Evolutionary conservation across 2,888 invertebrate species (phyloP).

Genomic region (Limenitis camilla): DNA sequence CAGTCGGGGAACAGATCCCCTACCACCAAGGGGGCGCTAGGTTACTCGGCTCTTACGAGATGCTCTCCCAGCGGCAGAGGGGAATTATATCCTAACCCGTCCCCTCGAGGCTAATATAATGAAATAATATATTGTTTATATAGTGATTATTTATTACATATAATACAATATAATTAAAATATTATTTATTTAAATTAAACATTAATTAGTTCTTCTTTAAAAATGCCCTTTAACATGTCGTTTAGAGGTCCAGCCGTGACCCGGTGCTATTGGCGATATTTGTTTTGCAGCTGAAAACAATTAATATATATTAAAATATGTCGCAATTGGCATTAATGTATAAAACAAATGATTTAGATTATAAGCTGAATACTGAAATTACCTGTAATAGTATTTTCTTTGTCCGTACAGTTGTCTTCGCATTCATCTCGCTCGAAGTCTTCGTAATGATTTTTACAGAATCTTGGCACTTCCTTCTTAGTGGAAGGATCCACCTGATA

Average conservation of each 20-base stretch:
- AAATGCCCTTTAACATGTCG: slow-evolving; percentile 26
- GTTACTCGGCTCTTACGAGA: too few relatives aligned
- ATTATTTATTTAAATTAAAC: too few relatives aligned
- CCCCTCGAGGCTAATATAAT: too few relatives aligned
- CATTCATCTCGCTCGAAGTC: slow-evolving; percentile 50
- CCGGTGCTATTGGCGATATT: slow-evolving; percentile 41
- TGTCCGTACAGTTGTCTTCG: slow-evolving; percentile 42
- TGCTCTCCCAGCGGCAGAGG: too few relatives aligned
- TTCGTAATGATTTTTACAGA: slow-evolving; percentile 48
- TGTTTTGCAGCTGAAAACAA: slow-evolving; percentile 46
- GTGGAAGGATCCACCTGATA: slow-evolving; percentile 38
- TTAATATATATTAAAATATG: too few relatives aligned
- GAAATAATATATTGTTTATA: too few relatives aligned
- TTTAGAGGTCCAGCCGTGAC: slow-evolving; percentile 49
- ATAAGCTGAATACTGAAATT: neutral
- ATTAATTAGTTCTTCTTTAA: neutral
- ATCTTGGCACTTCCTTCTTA: slow-evolving; percentile 48
- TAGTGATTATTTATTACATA: too few relatives aligned
- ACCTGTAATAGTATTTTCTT: slow-evolving; percentile 19
- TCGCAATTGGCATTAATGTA: neutral
- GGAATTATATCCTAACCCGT: too few relatives aligned
- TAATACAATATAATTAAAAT: too few relatives aligned
- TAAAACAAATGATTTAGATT: neutral
- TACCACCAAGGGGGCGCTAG: too few relatives aligned
- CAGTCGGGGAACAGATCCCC: too few relatives aligned